Conservation (phyloP, 1,140 invertebrate genomes). For the Lepidostoma basale region DNA sequence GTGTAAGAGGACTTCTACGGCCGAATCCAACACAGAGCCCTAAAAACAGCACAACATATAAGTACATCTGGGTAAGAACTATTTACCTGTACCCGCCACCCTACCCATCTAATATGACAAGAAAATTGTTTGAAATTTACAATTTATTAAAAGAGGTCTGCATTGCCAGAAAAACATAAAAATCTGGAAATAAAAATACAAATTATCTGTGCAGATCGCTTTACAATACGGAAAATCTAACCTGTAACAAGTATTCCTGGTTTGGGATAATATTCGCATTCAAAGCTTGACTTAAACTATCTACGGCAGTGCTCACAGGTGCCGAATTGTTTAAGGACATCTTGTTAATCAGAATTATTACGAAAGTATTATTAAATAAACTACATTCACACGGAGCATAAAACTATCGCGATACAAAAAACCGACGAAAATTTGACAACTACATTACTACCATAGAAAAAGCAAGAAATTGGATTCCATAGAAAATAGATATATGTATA, state of each 20-base stretch:
- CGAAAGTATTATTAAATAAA: no score
- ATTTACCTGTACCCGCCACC: not conserved
- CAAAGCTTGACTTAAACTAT: constrained; percentile 76
- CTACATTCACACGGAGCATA: no score
- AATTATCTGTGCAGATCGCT: not conserved
- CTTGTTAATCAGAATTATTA: no score
- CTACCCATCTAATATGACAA: not conserved
- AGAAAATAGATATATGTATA: no score
- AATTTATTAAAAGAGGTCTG: not conserved
- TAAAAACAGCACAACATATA: constrained; percentile 46
- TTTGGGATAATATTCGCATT: constrained; percentile 87
- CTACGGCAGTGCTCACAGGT: constrained; percentile 73
- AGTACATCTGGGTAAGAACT: not conserved
- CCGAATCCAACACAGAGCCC: constrained; percentile 89
- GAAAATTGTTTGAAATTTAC: not conserved
- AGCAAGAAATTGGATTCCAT: no score
- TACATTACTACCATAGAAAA: no score
- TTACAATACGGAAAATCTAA: no score
- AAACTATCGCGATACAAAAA: no score
- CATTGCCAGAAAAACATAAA: not conserved
- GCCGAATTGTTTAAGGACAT: constrained; percentile 31
- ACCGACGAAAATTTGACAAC: no score
- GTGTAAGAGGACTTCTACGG: constrained; percentile 90
- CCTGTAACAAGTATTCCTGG: constrained; percentile 87
- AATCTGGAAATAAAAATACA: not conserved